Conservation (phyloP, 2,888 invertebrate species). For the Rhopalosiphum nymphaeae region DNA sequence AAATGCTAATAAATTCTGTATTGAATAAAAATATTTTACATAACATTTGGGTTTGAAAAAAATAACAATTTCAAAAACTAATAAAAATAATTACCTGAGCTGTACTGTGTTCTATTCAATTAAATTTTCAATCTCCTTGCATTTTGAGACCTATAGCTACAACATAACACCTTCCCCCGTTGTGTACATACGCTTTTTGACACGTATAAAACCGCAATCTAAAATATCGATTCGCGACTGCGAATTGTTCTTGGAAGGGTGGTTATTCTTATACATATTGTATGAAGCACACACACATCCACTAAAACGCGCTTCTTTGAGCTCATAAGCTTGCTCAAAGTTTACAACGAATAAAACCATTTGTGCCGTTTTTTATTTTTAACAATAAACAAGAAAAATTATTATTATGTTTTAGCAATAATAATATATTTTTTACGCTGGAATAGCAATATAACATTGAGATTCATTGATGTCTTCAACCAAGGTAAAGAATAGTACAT, state of each 20-base stretch:
- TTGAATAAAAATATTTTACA: not conserved
- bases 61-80: conserved; percentile 3
- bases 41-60: not conserved
- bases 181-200: conserved; percentile 35
- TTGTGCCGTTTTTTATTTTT: not conserved
- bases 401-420: conserved; percentile 22
- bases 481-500: not conserved
- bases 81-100: conserved; percentile 4
- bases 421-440: not conserved
- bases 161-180: conserved; percentile 7
- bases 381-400: conserved; percentile 26
- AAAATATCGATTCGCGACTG: conserved; percentile 49
- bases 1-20: not conserved
- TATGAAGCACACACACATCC: conserved; percentile 22
- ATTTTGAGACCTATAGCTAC: not conserved
- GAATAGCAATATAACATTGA: not conserved
- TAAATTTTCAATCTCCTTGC: conserved; percentile 18
- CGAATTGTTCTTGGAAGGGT: conserved; percentile 43
- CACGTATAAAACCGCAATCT: conserved; percentile 50
- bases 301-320: conserved; percentile 23
- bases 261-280: conserved; percentile 50
- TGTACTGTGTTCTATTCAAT: not conserved
- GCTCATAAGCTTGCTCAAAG: conserved; percentile 29
- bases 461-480: not conserved
- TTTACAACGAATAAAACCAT: conserved; percentile 27